A percentile compares a stretch with the other conserved stretches of the same genome.
Evolutionary conservation across 2,797 vertebrate genomes (phyloP).

Genomic region (Arrhamphus sclerolepis): DNA sequence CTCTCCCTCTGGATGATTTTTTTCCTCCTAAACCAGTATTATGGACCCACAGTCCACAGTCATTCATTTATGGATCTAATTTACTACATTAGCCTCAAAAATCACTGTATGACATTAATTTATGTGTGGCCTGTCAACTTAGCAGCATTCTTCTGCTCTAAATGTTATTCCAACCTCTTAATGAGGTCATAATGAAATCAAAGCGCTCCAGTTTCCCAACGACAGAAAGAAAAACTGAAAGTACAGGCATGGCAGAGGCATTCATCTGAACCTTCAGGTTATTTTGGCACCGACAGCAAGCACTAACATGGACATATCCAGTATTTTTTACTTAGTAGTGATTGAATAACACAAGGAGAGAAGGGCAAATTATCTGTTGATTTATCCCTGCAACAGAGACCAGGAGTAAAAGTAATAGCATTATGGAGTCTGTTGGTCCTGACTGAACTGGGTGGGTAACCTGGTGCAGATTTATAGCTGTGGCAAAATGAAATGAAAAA

Average conservation of each 20-base stretch:
- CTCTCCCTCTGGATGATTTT: conserved; percentile 14
- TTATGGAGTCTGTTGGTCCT: conserved; percentile 17
- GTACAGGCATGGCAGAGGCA: conserved; percentile 56
- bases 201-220: conserved; percentile 54
- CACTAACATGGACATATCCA: conserved; percentile 64
- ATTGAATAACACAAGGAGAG: conserved; percentile 62
- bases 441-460: conserved; percentile 30
- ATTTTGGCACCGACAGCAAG: conserved; percentile 60
- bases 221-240: conserved; percentile 45
- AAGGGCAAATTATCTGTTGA: conserved; percentile 59
- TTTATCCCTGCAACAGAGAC: conserved; percentile 21
- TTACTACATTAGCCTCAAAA: conserved; percentile 58
- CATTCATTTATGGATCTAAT: conserved; percentile 47
- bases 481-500: conserved; percentile 62
- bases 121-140: conserved; percentile 58
- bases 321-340: conserved; percentile 60
- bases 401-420: conserved; percentile 39
- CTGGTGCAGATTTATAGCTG: conserved; percentile 64
- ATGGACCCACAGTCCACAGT: conserved; percentile 15
- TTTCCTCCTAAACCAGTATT: conserved; percentile 24
- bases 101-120: conserved; percentile 49
- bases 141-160: conserved; percentile 60
- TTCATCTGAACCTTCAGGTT: conserved; percentile 67
- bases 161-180: conserved; percentile 73
- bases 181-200: conserved; percentile 69